These are phyloP conservation scores for Bicyclus anynana DNA, from an alignment of 1,140 invertebrate genomes.

Conservation along the genomic window DNA sequence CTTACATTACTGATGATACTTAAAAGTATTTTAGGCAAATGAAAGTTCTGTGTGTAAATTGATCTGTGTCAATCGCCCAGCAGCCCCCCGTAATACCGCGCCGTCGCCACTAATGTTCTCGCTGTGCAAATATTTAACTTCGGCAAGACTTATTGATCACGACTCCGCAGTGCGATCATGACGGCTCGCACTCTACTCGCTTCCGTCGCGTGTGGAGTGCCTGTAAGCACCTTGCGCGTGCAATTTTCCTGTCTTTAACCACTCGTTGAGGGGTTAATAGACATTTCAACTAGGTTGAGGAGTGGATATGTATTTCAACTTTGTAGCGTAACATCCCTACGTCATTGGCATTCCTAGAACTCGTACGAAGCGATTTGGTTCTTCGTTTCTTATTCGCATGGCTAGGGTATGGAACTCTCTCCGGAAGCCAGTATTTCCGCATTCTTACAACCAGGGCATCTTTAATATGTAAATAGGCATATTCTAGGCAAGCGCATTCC, in stretches of 20 bases:
- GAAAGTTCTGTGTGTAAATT: constrained; percentile 4
- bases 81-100: constrained; percentile 14
- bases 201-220: constrained; percentile 60
- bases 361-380: too few species aligned
- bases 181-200: constrained; percentile 38
- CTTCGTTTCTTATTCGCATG: too few species aligned
- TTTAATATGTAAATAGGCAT: too few species aligned
- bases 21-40: too few species aligned
- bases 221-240: constrained; percentile 47
- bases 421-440: too few species aligned
- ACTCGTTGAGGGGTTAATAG: constrained; percentile 1
- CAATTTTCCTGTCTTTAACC: constrained; percentile 32
- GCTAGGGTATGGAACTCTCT: too few species aligned
- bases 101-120: constrained; percentile 52
- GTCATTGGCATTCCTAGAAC: too few species aligned
- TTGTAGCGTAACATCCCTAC: too few species aligned
- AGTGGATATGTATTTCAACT: too few species aligned
- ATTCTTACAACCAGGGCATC: too few species aligned
- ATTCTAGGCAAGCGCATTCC: too few species aligned
- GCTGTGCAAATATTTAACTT: constrained; percentile 67
- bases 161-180: constrained; percentile 50
- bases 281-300: background rate
- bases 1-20: too few species aligned
- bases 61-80: constrained; percentile 9
- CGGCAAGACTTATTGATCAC: constrained; percentile 63